Conservation (phyloP, 2,888 invertebrate species). For the Lochmaea capreae region DNA sequence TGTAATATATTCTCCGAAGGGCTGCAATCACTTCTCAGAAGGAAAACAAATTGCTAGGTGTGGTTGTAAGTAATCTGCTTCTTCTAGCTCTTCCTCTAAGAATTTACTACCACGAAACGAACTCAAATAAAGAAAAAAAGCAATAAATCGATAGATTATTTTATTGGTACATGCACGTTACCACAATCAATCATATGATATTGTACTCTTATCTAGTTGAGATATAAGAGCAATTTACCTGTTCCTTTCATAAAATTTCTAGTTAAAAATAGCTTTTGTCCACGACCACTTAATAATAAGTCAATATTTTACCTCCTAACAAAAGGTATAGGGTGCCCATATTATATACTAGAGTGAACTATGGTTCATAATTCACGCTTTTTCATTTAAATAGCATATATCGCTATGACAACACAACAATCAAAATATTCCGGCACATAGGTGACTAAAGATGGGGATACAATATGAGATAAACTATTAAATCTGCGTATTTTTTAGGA, state of each 20-base stretch:
- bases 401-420: too few species aligned
- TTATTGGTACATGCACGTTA: not conserved
- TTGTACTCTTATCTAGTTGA: not conserved
- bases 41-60: constrained; percentile 28
- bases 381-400: too few species aligned
- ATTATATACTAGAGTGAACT: too few species aligned
- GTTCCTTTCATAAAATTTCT: constrained; percentile 5
- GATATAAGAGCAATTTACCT: not conserved
- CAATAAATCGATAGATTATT: not conserved
- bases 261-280: too few species aligned
- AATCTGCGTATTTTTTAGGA: too few species aligned
- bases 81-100: constrained; percentile 6
- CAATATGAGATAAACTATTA: too few species aligned
- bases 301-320: too few species aligned
- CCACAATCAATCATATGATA: constrained; percentile 15
- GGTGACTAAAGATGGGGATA: too few species aligned
- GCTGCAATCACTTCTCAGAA: constrained; percentile 27
- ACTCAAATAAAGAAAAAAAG: not conserved
- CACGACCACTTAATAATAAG: too few species aligned
- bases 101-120: constrained; percentile 16
- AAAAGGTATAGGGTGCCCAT: too few species aligned
- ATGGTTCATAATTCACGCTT: too few species aligned
- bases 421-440: too few species aligned
- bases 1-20: constrained; percentile 33
- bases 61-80: constrained; percentile 5